phyloP scores from a whole-genome alignment of 35 echinoderm and acorn worm genomes.

The Chiridota heheva region DNA sequence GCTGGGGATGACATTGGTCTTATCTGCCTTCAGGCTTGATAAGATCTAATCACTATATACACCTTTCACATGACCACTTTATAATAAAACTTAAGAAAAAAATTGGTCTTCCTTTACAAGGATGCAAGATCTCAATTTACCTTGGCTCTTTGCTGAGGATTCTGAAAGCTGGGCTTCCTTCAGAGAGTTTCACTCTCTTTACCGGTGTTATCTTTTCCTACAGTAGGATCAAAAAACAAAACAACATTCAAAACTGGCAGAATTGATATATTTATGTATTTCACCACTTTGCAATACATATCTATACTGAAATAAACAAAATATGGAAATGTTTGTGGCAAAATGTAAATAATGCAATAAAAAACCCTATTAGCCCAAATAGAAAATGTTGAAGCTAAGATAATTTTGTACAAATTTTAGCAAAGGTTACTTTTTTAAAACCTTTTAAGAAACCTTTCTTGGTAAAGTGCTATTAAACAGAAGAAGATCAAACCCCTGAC shows the following conservation, averaged over 20 bases:
- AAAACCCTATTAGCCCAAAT: neutral
- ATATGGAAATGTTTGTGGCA: neutral
- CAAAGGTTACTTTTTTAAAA: too few relatives aligned
- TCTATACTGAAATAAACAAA: neutral
- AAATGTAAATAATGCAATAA: neutral
- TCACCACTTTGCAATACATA: neutral
- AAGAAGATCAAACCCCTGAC: too few relatives aligned
- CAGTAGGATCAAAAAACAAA: neutral
- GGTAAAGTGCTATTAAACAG: too few relatives aligned
- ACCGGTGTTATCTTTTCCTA: slow-evolving; percentile 82
- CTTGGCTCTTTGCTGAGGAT: slow-evolving; percentile 63
- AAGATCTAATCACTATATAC: too few relatives aligned
- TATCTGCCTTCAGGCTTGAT: too few relatives aligned
- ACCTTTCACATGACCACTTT: too few relatives aligned
- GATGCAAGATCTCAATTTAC: too few relatives aligned
- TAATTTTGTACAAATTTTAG: too few relatives aligned
- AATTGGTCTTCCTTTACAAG: too few relatives aligned
- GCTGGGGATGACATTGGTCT: too few relatives aligned
- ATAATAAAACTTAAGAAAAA: too few relatives aligned
- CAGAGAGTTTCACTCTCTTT: slow-evolving; percentile 56
- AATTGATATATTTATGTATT: neutral
- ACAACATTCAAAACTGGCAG: neutral
- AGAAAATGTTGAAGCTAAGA: neutral
- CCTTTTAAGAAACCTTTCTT: too few relatives aligned
- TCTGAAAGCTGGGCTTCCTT: slow-evolving; percentile 27